Conservation (phyloP, 1,140 invertebrate species). For the Monomorium pharaonis region DNA sequence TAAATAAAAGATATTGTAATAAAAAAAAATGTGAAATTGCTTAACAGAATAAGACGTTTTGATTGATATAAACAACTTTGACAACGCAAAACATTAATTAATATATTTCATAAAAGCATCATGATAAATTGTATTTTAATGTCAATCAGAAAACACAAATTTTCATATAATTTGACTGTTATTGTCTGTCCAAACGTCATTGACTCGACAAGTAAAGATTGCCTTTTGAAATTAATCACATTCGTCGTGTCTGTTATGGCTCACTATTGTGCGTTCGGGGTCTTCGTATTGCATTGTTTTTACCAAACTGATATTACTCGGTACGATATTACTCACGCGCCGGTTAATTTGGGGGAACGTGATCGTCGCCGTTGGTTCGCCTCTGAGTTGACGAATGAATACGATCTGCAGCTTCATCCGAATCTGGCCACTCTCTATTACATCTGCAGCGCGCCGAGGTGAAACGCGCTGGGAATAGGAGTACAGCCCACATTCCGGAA, state of each 20-base stretch:
- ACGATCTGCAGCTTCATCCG: slow-evolving; percentile 62
- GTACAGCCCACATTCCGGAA: slow-evolving; percentile 47
- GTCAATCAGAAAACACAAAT: background rate
- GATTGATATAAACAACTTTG: background rate
- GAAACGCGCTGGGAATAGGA: slow-evolving; percentile 54
- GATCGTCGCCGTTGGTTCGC: slow-evolving; percentile 27
- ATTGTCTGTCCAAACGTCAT: background rate
- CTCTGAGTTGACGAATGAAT: slow-evolving; percentile 53
- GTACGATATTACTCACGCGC: slow-evolving; percentile 37
- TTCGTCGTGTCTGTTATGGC: background rate
- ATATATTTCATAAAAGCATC: background rate
- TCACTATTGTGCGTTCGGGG: background rate
- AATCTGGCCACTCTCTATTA: slow-evolving; percentile 62
- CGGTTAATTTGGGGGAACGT: slow-evolving; percentile 37
- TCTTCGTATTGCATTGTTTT: slow-evolving; percentile 23
- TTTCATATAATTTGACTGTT: background rate
- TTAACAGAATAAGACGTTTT: background rate
- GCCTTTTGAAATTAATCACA: slow-evolving; percentile 21
- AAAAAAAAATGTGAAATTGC: background rate
- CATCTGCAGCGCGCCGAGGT: slow-evolving; percentile 27
- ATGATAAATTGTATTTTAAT: background rate
- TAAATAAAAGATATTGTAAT: background rate
- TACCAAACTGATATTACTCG: slow-evolving; percentile 20
- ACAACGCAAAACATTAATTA: background rate
- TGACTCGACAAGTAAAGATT: background rate